phyloP scores from a whole-genome alignment of 2,797 vertebrate genomes.

The Rousettus madagascariensis region DNA sequence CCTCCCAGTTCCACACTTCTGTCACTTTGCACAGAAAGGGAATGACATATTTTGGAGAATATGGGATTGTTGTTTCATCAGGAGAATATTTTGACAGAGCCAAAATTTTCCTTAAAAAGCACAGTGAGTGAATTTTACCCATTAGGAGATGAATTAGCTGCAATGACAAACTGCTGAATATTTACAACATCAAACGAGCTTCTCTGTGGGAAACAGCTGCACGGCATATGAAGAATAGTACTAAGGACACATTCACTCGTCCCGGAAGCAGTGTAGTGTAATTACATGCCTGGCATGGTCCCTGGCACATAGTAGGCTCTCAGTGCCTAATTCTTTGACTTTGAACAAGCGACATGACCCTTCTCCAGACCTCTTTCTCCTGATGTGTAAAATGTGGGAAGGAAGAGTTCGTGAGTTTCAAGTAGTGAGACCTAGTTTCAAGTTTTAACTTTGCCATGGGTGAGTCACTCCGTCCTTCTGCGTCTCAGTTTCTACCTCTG shows the following conservation, averaged over 20 bases:
- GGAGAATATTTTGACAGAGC: slow-evolving; percentile 45
- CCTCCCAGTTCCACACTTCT: neutral
- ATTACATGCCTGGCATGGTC: neutral
- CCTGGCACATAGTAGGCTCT: neutral
- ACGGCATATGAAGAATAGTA: neutral
- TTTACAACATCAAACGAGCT: slow-evolving; percentile 48
- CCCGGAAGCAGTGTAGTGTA: neutral
- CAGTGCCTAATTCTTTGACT: neutral
- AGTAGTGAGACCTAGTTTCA: neutral
- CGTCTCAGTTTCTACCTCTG: neutral
- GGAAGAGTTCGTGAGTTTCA: neutral
- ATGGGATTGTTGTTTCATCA: slow-evolving; percentile 10
- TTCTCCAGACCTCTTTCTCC: neutral
- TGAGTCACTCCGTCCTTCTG: neutral
- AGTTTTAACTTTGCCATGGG: neutral
- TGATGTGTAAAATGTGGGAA: neutral
- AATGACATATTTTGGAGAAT: neutral
- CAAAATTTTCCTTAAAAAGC: slow-evolving; percentile 54
- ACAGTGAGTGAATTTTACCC: slow-evolving; percentile 56
- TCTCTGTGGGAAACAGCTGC: slow-evolving; percentile 57
- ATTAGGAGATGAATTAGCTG: slow-evolving; percentile 62
- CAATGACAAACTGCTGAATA: slow-evolving; percentile 58
- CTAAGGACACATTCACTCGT: neutral
- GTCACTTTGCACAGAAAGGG: neutral
- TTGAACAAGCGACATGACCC: neutral